Percentiles rank a stretch among this genome's conserved stretches.
These are phyloP conservation scores for Halcyon chelicuti DNA, from an alignment of 2,797 vertebrate species.

Conservation along the genomic window DNA sequence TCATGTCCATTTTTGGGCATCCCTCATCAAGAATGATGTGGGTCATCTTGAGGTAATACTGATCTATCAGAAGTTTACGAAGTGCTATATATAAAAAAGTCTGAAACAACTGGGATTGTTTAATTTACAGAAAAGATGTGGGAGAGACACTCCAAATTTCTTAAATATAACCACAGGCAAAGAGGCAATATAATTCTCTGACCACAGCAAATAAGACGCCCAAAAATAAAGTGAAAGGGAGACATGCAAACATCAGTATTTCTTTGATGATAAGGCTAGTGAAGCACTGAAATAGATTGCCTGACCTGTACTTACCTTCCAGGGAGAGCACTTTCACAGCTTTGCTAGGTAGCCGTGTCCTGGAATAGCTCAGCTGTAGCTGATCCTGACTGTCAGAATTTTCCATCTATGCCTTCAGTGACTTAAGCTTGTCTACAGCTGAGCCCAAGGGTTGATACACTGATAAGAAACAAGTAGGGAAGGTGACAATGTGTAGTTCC, in stretches of 20 bases:
- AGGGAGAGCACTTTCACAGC: neutral
- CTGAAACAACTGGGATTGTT: neutral
- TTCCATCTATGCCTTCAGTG: neutral
- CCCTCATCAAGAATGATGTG: neutral
- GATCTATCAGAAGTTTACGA: neutral
- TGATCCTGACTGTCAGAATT: neutral
- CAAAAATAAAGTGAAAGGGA: neutral
- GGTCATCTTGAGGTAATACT: neutral
- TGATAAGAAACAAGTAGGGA: neutral
- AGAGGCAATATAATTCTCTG: neutral
- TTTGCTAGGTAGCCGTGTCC: neutral
- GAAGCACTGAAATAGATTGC: neutral
- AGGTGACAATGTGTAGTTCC: neutral
- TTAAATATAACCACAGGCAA: neutral
- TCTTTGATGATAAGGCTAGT: neutral
- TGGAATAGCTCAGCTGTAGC: neutral
- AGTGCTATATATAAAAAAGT: neutral
- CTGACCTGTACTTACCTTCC: neutral
- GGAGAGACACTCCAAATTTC: neutral
- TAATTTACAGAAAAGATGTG: neutral
- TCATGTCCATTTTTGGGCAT: neutral
- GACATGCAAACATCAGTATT: neutral
- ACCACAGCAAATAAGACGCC: neutral
- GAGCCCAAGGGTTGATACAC: neutral
- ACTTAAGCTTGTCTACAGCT: neutral